Evolutionary conservation across 2,113 vertebrate genomes (phyloP).

Genomic region (Perognathus longimembris): DNA sequence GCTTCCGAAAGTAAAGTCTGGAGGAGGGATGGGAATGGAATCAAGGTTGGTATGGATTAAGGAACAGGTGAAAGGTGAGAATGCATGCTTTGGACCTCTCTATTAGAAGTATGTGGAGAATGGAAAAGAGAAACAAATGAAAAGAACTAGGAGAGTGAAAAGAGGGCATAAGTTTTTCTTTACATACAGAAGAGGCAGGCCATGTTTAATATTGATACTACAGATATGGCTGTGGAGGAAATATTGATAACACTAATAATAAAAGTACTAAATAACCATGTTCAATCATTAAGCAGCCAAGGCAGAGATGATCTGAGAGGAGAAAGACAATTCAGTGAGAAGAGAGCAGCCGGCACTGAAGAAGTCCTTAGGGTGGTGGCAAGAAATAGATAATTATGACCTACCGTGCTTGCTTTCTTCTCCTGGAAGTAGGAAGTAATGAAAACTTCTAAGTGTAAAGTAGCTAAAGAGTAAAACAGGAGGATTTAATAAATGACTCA

Average conservation of each 20-base stretch:
- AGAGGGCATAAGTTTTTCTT: not conserved
- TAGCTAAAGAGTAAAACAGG: not conserved
- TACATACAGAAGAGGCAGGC: not conserved
- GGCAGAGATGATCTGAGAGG: not conserved
- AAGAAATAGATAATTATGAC: not conserved
- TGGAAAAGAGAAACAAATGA: not conserved
- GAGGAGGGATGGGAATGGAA: not conserved
- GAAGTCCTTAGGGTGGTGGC: rapidly evolving
- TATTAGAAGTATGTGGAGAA: slow-evolving; percentile 12
- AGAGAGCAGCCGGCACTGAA: not conserved
- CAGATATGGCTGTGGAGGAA: not conserved
- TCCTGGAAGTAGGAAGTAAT: not conserved
- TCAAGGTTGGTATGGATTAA: not conserved
- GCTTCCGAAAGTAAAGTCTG: not conserved
- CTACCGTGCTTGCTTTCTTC: not conserved
- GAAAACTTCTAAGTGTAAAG: not conserved
- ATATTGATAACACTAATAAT: not conserved
- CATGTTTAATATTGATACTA: not conserved
- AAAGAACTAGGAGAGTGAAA: not conserved
- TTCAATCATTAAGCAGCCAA: slow-evolving; percentile 21
- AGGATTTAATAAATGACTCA: not conserved
- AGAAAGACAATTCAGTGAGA: not conserved
- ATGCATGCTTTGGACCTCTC: not conserved
- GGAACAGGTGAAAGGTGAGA: not conserved
- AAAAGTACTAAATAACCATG: not conserved